A percentile compares a stretch with the other conserved stretches of the same genome.
These are phyloP conservation scores for Phrixothrix hirtus DNA, from an alignment of 2,888 invertebrate genomes.

Conservation along the genomic window DNA sequence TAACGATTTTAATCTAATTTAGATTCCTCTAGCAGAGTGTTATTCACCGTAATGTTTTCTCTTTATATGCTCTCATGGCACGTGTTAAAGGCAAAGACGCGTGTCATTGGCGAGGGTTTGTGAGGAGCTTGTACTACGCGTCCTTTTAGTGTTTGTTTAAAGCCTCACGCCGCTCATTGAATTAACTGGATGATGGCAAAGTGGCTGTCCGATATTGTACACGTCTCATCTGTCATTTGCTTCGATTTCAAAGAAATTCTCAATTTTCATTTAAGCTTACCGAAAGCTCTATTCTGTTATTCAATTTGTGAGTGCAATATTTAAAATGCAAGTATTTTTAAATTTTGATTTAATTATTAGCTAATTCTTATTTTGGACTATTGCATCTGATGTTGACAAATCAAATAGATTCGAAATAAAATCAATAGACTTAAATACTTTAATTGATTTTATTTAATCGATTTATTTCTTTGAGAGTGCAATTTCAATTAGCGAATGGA, in stretches of 20 bases:
- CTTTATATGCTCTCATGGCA: constrained; percentile 3
- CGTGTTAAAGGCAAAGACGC: constrained; percentile 28
- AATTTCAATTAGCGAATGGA: too few relatives aligned
- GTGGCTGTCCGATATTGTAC: constrained; percentile 47
- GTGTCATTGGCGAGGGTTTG: constrained; percentile 27
- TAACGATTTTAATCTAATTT: constrained; percentile 1
- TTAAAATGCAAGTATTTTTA: too few relatives aligned
- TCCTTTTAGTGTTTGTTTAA: constrained; percentile 45
- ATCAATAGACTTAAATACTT: too few relatives aligned
- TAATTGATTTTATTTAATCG: too few relatives aligned
- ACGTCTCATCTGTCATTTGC: constrained; percentile 45
- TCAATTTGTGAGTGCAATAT: too few relatives aligned
- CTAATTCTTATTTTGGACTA: too few relatives aligned
- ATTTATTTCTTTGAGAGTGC: too few relatives aligned
- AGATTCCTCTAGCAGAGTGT: constrained; percentile 8
- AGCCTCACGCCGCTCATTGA: constrained; percentile 51
- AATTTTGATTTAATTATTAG: too few relatives aligned
- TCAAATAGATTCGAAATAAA: too few relatives aligned
- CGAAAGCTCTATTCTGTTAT: background rate
- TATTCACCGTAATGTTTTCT: constrained; percentile 2
- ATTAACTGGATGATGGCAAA: constrained; percentile 49
- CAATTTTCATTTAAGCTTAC: background rate
- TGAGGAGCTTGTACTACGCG: constrained; percentile 15
- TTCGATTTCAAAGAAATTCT: constrained; percentile 18
- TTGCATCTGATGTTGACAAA: background rate